Evolutionary conservation across 2,888 invertebrate genomes (phyloP), one percentile per base, ranked within the genome.

Genomic region (Zonitis immaculata): DNA sequence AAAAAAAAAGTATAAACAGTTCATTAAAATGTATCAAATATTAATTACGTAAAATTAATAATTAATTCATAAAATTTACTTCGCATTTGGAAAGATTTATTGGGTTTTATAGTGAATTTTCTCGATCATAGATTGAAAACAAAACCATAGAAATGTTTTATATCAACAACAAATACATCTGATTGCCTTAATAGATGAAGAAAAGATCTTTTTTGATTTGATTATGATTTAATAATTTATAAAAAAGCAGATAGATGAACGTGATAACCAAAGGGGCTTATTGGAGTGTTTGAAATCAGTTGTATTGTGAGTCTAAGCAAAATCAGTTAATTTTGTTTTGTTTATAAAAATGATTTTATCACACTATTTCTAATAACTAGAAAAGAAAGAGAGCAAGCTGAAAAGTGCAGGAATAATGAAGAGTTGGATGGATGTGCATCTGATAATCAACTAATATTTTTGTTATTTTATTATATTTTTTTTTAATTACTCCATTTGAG

Each of bases 251-350:
- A 14, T 8, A 27, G 11, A 35, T 18, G 35, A 35, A 32, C 6
- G 7, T 32, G 6, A 44, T 49, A 18, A 49, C 22, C 25, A 28
- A 28, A 20, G 42, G 47, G 35, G 52, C 27, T 35, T 46, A 45
- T 49, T 48, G 51, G 47, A 54, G n/a, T n/a, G 44, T 51, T 47
- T 12, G 2, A 27, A 27, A 16, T 35, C n/a, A n/a, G n/a, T n/a
- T n/a, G n/a, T 51, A 43, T 51, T 46, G 14, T 26, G 20, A 32
- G 3, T 12, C 9, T 28, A n/a, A 44, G 16, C 51, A 47, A 48
- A 22, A 49, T 27, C 30, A 26, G 27, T 20, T 53, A 42, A 27
- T 20, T 45, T 52, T 45, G 22, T 53, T 53, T 49, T 22, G 42
- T 43, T 49, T 28, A 44, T 52, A 26, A 20, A 44, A n/a, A n/a